Evolutionary conservation across 2,113 vertebrate species (phyloP), one percentile per base, ranked within the genome.

Genomic region (Pelecanus crispus): DNA sequence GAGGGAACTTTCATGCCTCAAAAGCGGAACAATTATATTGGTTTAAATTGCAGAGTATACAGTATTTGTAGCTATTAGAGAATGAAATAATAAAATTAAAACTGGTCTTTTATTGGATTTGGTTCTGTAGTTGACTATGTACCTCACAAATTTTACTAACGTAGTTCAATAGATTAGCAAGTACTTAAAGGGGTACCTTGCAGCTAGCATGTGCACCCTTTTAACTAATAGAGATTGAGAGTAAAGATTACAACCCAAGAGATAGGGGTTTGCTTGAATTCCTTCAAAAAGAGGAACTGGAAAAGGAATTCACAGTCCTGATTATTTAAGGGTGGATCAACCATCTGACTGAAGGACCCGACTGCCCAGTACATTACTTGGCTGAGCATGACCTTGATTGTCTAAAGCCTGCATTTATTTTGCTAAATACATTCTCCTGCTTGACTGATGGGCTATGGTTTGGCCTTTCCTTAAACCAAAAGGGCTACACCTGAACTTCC

Each of bases 401-500:
- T 59, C 58, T 84, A 87, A 90, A 89, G 24, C 15, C 58, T 72
- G 14, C 47, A 3, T 56, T 89, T 81, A 21, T 91, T 92, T 80
- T 62, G 28, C 78, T 44, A 22, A 82, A 66, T 45, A 59, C 38
- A 8, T 61, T 82, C 53, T 89, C 40, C 49, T 61, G 4, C 52
- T 81, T 92, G 77, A 94, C 59, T 67, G 72, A 91, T 24, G 73
- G 26, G 52, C 75, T 86, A 25, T 12, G 45, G 72, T 45, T 52
- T 78, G 75, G 85, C 61, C 86, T 59, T 68, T 75, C 56, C 73
- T 87, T 67, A 72, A 95, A 79, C 91, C 89, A 91, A 87, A 95
- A 91, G 70, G 81, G 81, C 56, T 96, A 85, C 62, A 95, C 89
- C 94, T 95, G 73, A 94, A 94, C 81, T 92, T 71, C 52, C 86